Percentiles rank a stretch among this genome's conserved stretches.
These are phyloP conservation scores for Cichlasoma orientale DNA, from an alignment of 2,797 vertebrate genomes.

Conservation along the genomic window DNA sequence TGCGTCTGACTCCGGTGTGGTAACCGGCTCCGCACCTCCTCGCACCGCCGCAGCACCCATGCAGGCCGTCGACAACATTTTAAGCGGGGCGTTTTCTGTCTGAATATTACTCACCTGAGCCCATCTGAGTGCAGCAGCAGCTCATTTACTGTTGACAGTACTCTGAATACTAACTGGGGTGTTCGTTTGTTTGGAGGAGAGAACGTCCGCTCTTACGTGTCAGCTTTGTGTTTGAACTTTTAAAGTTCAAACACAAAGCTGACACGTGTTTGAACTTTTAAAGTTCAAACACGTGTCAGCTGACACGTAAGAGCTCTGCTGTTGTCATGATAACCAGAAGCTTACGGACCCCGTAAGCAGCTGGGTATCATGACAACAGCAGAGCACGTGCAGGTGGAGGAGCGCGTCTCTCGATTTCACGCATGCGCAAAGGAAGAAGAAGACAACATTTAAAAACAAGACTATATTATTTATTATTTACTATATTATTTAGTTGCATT, in stretches of 20 bases:
- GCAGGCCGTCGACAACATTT: constrained; percentile 37
- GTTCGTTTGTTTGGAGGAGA: neutral
- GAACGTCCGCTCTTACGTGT: neutral
- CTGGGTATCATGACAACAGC: constrained; percentile 6
- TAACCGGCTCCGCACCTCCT: neutral
- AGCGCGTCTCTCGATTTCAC: neutral
- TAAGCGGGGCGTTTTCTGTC: neutral
- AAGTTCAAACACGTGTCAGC: no score
- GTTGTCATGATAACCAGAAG: no score
- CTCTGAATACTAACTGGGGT: neutral
- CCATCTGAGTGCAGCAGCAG: neutral
- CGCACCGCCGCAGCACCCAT: neutral
- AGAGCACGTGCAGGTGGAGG: neutral
- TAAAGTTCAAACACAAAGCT: no score
- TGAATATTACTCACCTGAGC: neutral
- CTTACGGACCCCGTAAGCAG: neutral
- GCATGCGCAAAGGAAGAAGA: constrained; percentile 5
- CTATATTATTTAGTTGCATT: neutral
- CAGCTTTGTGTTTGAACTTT: neutral
- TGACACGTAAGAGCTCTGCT: no score
- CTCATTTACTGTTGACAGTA: neutral
- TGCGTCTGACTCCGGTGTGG: neutral
- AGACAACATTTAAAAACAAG: no score
- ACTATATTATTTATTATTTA: no score
- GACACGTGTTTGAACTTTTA: no score